Percentiles rank a stretch among this genome's conserved stretches.
Conservation (phyloP, 2,888 invertebrate species). For the Standfussiana lucernea region DNA sequence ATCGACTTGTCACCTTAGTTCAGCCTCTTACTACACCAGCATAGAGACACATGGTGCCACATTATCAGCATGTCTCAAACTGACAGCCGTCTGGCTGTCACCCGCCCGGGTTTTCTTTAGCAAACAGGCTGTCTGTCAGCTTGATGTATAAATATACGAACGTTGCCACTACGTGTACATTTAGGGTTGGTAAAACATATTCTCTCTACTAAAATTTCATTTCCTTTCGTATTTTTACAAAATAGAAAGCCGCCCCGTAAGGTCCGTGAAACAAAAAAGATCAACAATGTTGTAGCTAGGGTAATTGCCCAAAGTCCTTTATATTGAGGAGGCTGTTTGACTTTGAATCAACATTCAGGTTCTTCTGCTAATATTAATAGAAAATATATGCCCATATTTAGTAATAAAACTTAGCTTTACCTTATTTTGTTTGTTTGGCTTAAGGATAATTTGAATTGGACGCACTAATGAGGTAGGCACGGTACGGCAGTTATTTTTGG, state of each 20-base stretch:
- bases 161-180: constrained; percentile 13
- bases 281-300: background rate
- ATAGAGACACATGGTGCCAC: constrained; percentile 10
- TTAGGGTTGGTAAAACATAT: constrained; percentile 54
- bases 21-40: constrained; percentile 20
- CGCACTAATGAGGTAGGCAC: background rate
- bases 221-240: background rate
- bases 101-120: constrained; percentile 54
- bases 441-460: constrained; percentile 21
- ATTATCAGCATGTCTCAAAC: constrained; percentile 27
- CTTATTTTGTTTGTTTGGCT: constrained; percentile 12
- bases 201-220: background rate
- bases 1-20: constrained; percentile 20
- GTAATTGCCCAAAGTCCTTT: background rate
- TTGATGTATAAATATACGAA: constrained; percentile 66
- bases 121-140: constrained; percentile 74
- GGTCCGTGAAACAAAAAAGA: background rate
- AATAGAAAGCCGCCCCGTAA: background rate
- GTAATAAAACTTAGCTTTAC: constrained; percentile 17
- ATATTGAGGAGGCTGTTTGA: background rate
- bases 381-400: background rate
- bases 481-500: background rate
- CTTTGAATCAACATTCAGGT: background rate
- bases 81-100: constrained; percentile 40
- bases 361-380: background rate